These are phyloP conservation scores for Calcarius lapponicus DNA, from an alignment of 2,797 vertebrate genomes.

Conservation along the genomic window DNA sequence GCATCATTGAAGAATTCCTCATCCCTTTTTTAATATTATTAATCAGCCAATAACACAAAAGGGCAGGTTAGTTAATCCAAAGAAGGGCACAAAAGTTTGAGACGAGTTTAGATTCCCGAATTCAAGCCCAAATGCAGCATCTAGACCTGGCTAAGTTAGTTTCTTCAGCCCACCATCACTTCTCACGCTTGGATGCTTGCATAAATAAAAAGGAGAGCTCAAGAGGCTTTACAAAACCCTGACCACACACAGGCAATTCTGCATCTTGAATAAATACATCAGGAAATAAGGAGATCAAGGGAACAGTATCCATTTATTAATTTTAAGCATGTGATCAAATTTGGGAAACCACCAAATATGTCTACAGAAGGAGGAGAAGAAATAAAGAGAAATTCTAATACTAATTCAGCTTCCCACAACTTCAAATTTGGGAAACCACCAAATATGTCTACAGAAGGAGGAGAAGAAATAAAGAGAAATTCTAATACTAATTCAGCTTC, in stretches of 20 bases:
- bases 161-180: not conserved
- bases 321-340: not conserved
- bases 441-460: not conserved
- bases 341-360: fast-evolving
- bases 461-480: not conserved
- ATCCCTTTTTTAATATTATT: not conserved
- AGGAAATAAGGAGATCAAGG: not conserved
- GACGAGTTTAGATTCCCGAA: not conserved
- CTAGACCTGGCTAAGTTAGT: not conserved
- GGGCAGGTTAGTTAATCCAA: not conserved
- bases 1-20: not conserved
- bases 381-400: not conserved
- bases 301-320: not conserved
- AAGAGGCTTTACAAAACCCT: not conserved
- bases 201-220: not conserved
- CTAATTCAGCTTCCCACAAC: not conserved
- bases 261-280: not conserved
- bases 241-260: not conserved
- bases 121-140: not conserved
- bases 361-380: not conserved
- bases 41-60: not conserved
- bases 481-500: not conserved
- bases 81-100: not conserved
- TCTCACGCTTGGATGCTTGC: not conserved
- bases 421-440: not conserved